Percentiles rank a stretch among this genome's conserved stretches.
Conservation (phyloP, 2,797 vertebrate species). For the Takifugu rubripes region DNA sequence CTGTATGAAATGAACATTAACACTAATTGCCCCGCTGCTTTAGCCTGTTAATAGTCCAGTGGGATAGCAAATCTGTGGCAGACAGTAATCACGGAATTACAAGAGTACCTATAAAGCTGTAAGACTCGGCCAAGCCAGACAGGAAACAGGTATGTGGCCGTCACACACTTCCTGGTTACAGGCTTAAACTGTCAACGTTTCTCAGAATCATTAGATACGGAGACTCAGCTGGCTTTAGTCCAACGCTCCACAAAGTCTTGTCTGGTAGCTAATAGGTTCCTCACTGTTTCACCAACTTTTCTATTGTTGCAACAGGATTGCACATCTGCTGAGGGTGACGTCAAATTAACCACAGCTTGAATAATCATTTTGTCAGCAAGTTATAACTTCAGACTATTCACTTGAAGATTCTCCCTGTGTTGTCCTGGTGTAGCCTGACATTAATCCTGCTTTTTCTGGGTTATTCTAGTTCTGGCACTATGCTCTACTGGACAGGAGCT, state of each 20-base stretch:
- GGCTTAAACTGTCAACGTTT: slow-evolving; percentile 21
- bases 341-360: not conserved
- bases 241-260: slow-evolving; percentile 16
- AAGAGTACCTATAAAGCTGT: slow-evolving; percentile 12
- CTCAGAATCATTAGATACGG: slow-evolving; percentile 23
- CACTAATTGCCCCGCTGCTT: too few relatives aligned
- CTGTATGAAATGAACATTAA: too few relatives aligned
- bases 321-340: not conserved
- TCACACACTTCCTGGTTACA: slow-evolving; percentile 43
- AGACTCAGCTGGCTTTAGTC: slow-evolving; percentile 26
- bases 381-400: not conserved
- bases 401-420: not conserved
- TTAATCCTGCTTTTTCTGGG: not conserved
- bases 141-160: slow-evolving; percentile 22
- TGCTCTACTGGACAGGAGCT: slow-evolving; percentile 3
- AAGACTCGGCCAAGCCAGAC: slow-evolving; percentile 13
- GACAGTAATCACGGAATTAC: slow-evolving; percentile 21
- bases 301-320: slow-evolving; percentile 3
- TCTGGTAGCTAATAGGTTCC: slow-evolving; percentile 3
- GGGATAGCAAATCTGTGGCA: slow-evolving; percentile 8
- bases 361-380: not conserved
- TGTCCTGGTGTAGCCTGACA: slow-evolving; percentile 1
- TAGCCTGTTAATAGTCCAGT: slow-evolving; percentile 4
- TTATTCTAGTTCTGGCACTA: slow-evolving; percentile 17
- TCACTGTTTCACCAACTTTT: slow-evolving; percentile 11